Base-by-base conservation (phyloP, 1,140 invertebrate species). In the Pygmarrhopalites habei region DNA sequence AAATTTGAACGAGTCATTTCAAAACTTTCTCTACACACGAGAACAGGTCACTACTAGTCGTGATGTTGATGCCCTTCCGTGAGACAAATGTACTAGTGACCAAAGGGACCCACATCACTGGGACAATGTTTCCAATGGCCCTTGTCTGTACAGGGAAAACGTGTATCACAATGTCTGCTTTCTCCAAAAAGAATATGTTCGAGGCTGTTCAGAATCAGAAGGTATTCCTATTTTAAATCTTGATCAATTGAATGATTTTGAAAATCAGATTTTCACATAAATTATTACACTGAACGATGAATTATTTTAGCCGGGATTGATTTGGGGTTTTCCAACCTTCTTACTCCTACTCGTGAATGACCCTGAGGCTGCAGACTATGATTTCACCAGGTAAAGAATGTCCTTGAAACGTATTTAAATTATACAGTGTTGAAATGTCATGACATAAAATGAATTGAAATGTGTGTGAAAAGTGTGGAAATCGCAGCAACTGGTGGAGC, bases 71-170 rank as follows among this genome's bases (percentile, higher is more conserved):
- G n/a, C n/a, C n/a, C 15, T 69, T 21, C 58, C 66, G 47, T 35
- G 67, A 65, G 25, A 58, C 65, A n/a, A 66, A 62, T 56, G 25
- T 70, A 5, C 26, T 67, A 14, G 46, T 60, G 10, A 61, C 62
- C 17, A 70, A 70, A 44, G 64, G 43, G 0, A 70, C 68, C 4
- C 68, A 70, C 41, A 62, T 67, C 3, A 61, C 58, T 2, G 68
- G 68, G 2, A 2, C 44, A 7, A 23, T 66, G 17, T 58, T 66
- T 25, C 60, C 65, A 26, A 25, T 66, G 15, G n/a, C 56, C 2
- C 25, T 29, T 17, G 17, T 66, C 1, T 44, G 44, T 23, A 23
- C 28, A 25, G 65, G 65, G 49, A 66, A 66, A 30, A 1, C 39
- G 1, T 32, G 39, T 10, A 28, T 66, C 12, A 56, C 59, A 21